Base-by-base conservation (phyloP, 2,113 vertebrate genomes). In the Neopipo cinnamomea region DNA sequence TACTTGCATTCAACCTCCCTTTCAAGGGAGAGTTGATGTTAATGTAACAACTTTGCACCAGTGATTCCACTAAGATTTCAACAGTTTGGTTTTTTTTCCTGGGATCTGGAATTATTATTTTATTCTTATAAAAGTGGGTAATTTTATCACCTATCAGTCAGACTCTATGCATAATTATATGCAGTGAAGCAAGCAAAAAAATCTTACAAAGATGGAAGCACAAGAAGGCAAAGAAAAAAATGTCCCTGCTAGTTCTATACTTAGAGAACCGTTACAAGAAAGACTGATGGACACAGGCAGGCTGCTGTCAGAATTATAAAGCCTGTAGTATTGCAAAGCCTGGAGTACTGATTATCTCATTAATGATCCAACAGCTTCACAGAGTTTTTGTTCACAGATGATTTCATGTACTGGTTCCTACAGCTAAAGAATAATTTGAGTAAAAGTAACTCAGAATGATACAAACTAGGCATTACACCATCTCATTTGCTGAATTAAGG, bases 1-100 rank as follows among this genome's bases (percentile, higher is more conserved):
- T 89, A 55, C 49, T 82, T 86, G 20, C 47, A 85, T 66, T 86
- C 42, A 96, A 50, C 47, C 22, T 95, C 79, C 61, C 90, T 96
- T 96, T 91, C 81, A 89, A 83, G 65, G 67, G 76, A 96, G 66
- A 76, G 12, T 6, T 85, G 53, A 61, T 70, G 33, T 52, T 85
- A 59, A 52, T 49, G 11, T 44, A 76, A 70, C 46, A 55, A 37
- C 20, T 96, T 92, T 92, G 44, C 42, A 88, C 35, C 31, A 73
- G 33, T 95, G 58, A 66, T 52, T 92, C 31, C 31, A 18, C 44
- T 75, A 71, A 68, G 52, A 66, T 78, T 92, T 95, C 67, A 79
- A 59, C 3, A 55, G 58, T 2, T 37, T 76, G 27, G 9, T 74
- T 77, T 77, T 78, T 67, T 33, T 47, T 49, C 8, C 27, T 50